Evolutionary conservation across 2,797 vertebrate genomes (phyloP).

Genomic region (Diglossa cyanea): DNA sequence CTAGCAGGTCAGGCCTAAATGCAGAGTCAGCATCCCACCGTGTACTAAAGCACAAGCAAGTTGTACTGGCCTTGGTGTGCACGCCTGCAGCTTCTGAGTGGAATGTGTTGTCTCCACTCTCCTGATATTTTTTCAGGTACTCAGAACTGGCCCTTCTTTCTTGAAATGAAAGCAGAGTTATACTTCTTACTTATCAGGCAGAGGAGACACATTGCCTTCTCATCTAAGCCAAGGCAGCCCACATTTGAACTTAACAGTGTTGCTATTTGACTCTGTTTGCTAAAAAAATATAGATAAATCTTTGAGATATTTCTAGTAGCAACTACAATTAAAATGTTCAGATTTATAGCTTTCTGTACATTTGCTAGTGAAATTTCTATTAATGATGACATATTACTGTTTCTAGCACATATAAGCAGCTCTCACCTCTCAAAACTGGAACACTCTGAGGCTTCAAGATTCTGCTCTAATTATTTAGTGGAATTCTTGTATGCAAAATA

Average conservation of each 20-base stretch:
- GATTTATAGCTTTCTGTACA: not conserved
- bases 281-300: not conserved
- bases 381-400: not conserved
- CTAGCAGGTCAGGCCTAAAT: not conserved
- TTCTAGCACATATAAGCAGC: not conserved
- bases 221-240: not conserved
- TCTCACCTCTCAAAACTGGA: not conserved
- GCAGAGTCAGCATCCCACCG: not conserved
- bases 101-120: not conserved
- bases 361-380: not conserved
- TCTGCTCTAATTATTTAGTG: not conserved
- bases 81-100: not conserved
- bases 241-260: not conserved
- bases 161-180: not conserved
- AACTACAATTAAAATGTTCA: not conserved
- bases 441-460: not conserved
- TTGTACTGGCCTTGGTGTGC: not conserved
- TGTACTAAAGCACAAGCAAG: not conserved
- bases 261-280: not conserved
- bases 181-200: not conserved
- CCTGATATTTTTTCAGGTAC: not conserved
- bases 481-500: not conserved
- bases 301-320: not conserved
- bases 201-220: not conserved
- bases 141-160: not conserved